Evolutionary conservation across 1,140 invertebrate species (phyloP), one percentile per base, ranked within the genome.

Genomic region (Pseudomyrmex concolor): DNA sequence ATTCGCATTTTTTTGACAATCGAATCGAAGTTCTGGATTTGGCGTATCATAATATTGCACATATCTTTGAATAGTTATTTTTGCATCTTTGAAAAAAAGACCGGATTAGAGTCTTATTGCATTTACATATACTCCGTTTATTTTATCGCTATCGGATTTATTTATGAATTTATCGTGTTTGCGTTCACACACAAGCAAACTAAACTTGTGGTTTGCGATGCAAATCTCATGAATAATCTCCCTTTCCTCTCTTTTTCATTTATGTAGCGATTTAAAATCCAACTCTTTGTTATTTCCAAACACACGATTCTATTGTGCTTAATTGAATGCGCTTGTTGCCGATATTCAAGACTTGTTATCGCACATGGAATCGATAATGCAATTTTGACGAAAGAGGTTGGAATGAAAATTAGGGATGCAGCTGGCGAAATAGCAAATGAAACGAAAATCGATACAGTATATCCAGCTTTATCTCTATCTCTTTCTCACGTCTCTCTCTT

Each of bases 401-500:
- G 34, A 57, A 78, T 80, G 86, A 80, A 89, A 84, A 86, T 89
- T 81, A 76, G 57, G 66, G 77, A 85, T 83, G 77, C 62, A 80
- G 57, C 72, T 59, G 54, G 25, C 57, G 84, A 89, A 89, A 86
- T 88, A 82, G 55, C 78, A 60, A 89, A 85, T 60, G 84, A 82
- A 89, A 89, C 68, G 86, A 86, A 89, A 89, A 89, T 89, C 86
- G 86, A 89, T 89, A 89, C 62, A 62, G 76, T 70, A 54, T 71
- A 45, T 17, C 64, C 66, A 54, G 84, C 59, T 59, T 60, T 15
- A 62, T 63, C 57, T 19, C 70, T 71, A 12, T 63, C 50, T 62
- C 63, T 73, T 25, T 73, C 45, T 73, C 54, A 25, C 8, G 0
- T 59, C 70, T 70, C 50, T 13, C 59, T 17, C 17, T 55, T 57